phyloP scores from a whole-genome alignment of 1,140 invertebrate species.

The Panagrolaimus sp. region DNA sequence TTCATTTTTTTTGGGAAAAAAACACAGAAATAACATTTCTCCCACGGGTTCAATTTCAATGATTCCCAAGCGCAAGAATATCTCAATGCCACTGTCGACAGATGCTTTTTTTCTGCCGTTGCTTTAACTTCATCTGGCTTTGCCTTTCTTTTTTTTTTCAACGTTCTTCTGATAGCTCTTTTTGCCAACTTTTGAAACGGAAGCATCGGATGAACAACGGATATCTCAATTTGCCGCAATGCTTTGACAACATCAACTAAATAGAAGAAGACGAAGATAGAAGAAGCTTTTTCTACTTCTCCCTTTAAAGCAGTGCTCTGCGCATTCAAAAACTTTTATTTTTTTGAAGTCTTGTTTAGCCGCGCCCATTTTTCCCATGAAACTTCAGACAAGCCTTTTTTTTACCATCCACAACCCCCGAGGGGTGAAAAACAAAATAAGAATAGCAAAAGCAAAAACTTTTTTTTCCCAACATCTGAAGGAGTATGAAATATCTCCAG shows the following conservation, averaged over 20 bases:
- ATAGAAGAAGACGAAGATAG: constrained; percentile 1
- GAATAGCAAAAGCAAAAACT: constrained; percentile 10
- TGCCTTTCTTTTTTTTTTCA: not conserved
- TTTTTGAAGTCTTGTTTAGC: not conserved
- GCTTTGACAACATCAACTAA: constrained; percentile 2
- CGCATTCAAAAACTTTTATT: no score
- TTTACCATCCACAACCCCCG: constrained; percentile 14
- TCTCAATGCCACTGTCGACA: not conserved
- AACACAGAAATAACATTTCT: constrained; percentile 3
- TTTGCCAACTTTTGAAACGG: not conserved
- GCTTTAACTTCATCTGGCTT: not conserved
- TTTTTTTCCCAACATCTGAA: not conserved
- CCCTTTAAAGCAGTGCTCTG: no score
- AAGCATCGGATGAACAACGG: constrained; percentile 17
- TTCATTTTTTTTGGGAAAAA: constrained; percentile 8
- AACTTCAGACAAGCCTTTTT: not conserved
- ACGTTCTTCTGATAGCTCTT: constrained; percentile 6
- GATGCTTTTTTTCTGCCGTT: not conserved
- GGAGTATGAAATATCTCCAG: no score
- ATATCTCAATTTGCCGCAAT: constrained; percentile 17
- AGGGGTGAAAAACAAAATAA: constrained; percentile 1
- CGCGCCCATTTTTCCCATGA: constrained; percentile 15
- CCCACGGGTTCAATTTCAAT: constrained; percentile 15
- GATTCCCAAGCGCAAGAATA: not conserved
- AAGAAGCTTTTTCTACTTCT: not conserved